phyloP scores from a whole-genome alignment of 2,888 invertebrate genomes.

The Habroteleia sp. region DNA sequence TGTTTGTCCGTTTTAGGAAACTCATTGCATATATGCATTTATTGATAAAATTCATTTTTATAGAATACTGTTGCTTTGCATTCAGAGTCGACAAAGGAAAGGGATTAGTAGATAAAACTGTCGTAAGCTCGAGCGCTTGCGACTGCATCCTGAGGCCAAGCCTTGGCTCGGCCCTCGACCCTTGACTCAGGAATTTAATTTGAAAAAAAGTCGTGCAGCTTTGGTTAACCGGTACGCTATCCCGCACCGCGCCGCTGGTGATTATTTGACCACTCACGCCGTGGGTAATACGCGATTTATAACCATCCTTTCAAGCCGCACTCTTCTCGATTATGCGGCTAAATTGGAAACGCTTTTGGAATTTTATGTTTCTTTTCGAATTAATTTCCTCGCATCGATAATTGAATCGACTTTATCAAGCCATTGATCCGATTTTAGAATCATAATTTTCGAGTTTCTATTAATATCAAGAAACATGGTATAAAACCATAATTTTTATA shows the following conservation, averaged over 20 bases:
- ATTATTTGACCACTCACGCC: slow-evolving; percentile 69
- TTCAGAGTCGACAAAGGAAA: not conserved
- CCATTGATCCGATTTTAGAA: too few relatives aligned
- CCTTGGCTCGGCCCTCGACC: slow-evolving; percentile 64
- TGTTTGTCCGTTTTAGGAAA: too few relatives aligned
- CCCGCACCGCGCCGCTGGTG: slow-evolving; percentile 62
- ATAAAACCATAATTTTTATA: too few relatives aligned
- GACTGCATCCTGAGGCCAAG: slow-evolving; percentile 49
- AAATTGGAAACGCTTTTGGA: slow-evolving; percentile 62
- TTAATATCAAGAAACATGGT: too few relatives aligned
- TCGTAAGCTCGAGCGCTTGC: slow-evolving; percentile 28
- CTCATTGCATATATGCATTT: too few relatives aligned
- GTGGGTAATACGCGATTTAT: slow-evolving; percentile 69
- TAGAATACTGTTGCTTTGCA: slow-evolving; percentile 7
- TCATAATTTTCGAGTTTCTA: too few relatives aligned
- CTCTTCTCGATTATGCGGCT: slow-evolving; percentile 64
- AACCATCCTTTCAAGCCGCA: slow-evolving; percentile 57
- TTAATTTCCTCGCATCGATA: slow-evolving; percentile 31
- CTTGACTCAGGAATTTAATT: slow-evolving; percentile 68
- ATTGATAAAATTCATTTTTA: too few relatives aligned
- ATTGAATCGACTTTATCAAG: slow-evolving; percentile 41
- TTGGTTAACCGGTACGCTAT: slow-evolving; percentile 63
- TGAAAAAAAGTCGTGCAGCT: slow-evolving; percentile 68
- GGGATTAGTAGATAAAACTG: slow-evolving; percentile 40
- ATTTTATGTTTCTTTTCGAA: slow-evolving; percentile 45